phyloP scores from a whole-genome alignment of 53 echinoderm and acorn worm genomes.

The Arbacia lixula region DNA sequence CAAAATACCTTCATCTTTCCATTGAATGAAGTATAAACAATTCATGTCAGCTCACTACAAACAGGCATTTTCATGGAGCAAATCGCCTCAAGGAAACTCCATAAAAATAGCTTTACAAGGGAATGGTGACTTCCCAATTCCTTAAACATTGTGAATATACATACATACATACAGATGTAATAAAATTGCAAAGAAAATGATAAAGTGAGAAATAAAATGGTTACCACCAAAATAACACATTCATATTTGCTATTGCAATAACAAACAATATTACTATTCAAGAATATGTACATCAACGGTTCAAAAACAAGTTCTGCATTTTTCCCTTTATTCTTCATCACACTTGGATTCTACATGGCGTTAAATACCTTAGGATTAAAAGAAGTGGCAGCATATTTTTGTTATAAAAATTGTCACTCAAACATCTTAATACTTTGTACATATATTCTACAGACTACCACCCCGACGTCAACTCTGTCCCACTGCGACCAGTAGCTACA shows the following conservation, averaged over 20 bases:
- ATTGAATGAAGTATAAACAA: too few relatives aligned
- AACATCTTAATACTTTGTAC: too few relatives aligned
- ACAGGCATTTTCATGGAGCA: too few relatives aligned
- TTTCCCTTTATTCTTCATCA: not conserved
- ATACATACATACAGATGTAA: slow-evolving; percentile 44
- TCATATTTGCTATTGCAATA: slow-evolving; percentile 52
- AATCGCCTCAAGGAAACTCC: too few relatives aligned
- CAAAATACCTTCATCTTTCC: too few relatives aligned
- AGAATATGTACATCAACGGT: slow-evolving; percentile 41
- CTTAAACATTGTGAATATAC: slow-evolving; percentile 42
- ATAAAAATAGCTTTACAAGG: not conserved
- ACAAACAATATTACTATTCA: slow-evolving; percentile 39
- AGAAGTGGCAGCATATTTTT: slow-evolving; percentile 40
- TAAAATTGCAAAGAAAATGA: slow-evolving; percentile 28
- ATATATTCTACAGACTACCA: too few relatives aligned
- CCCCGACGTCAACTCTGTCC: too few relatives aligned
- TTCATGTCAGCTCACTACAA: too few relatives aligned
- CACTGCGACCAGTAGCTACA: too few relatives aligned
- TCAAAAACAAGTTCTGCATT: slow-evolving; percentile 15
- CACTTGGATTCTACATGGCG: not conserved
- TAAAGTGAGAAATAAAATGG: slow-evolving; percentile 15
- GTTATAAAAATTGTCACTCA: too few relatives aligned
- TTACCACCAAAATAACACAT: slow-evolving; percentile 17
- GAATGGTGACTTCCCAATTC: not conserved
- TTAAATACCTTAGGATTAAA: not conserved